Conservation (phyloP, 2,113 vertebrate species). For the Natator depressus region DNA sequence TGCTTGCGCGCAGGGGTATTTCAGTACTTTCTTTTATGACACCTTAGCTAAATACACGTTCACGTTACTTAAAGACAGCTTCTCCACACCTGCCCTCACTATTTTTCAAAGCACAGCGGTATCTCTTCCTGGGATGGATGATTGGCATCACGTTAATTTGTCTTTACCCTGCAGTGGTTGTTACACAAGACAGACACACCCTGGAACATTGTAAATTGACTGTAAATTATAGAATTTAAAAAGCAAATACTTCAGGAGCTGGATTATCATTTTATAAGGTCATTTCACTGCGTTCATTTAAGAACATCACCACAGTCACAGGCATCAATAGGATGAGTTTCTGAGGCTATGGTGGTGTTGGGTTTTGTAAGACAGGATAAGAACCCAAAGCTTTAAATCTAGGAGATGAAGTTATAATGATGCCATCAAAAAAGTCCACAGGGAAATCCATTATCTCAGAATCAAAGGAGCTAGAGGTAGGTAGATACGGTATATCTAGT, state of each 20-base stretch:
- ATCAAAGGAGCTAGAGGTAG: background rate
- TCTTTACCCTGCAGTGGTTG: background rate
- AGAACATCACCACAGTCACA: background rate
- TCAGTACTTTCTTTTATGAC: background rate
- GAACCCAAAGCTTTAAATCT: no score
- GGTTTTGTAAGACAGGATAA: background rate
- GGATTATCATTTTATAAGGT: background rate
- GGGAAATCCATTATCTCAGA: background rate
- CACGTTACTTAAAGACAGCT: background rate
- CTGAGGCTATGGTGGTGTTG: background rate
- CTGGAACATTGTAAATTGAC: background rate
- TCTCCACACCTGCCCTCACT: background rate
- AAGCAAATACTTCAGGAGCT: background rate
- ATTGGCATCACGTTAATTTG: background rate
- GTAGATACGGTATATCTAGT: accelerated
- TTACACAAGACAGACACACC: background rate
- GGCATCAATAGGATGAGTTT: background rate
- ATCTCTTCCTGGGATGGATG: background rate
- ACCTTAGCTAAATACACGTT: accelerated
- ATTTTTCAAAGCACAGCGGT: background rate
- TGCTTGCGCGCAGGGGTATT: accelerated
- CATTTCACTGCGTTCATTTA: background rate
- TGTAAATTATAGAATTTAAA: background rate
- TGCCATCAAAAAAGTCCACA: accelerated
- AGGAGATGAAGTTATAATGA: background rate